These are phyloP conservation scores for Ditula angustiorana DNA, from an alignment of 2,888 invertebrate species.

Conservation along the genomic window DNA sequence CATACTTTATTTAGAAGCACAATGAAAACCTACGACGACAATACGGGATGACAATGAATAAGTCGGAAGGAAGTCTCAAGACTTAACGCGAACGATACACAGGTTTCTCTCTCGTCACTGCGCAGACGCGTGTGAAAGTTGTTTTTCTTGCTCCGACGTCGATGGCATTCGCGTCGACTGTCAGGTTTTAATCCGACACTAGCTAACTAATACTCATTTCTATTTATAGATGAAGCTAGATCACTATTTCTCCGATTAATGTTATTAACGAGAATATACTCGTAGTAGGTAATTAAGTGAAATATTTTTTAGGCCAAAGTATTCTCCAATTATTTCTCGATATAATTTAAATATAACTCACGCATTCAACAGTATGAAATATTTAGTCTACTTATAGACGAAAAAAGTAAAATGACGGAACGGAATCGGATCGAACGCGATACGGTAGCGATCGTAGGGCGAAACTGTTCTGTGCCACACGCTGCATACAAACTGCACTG, in stretches of 20 bases:
- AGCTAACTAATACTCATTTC: slow-evolving; percentile 11
- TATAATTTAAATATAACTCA: too few relatives aligned
- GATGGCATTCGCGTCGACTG: slow-evolving; percentile 45
- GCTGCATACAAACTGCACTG: too few relatives aligned
- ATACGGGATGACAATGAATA: slow-evolving; percentile 8
- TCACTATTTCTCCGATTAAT: neutral
- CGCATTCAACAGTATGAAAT: too few relatives aligned
- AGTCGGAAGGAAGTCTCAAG: slow-evolving; percentile 69
- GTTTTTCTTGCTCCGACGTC: slow-evolving; percentile 68
- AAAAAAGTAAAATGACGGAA: too few relatives aligned
- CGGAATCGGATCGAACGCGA: too few relatives aligned
- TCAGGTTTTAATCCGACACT: slow-evolving; percentile 34
- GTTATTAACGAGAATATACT: neutral
- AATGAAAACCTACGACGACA: slow-evolving; percentile 10
- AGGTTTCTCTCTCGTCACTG: slow-evolving; percentile 63
- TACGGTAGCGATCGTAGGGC: too few relatives aligned
- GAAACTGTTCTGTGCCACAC: too few relatives aligned
- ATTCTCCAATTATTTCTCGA: too few relatives aligned
- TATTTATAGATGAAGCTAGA: slow-evolving; percentile 10
- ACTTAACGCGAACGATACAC: slow-evolving; percentile 42
- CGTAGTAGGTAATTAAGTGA: neutral
- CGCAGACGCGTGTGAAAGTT: slow-evolving; percentile 75
- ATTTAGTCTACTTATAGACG: too few relatives aligned
- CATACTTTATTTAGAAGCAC: neutral
- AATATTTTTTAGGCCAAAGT: neutral